Base-by-base conservation (phyloP, 2,113 vertebrate genomes). In the Nothobranchius kuhntae region DNA sequence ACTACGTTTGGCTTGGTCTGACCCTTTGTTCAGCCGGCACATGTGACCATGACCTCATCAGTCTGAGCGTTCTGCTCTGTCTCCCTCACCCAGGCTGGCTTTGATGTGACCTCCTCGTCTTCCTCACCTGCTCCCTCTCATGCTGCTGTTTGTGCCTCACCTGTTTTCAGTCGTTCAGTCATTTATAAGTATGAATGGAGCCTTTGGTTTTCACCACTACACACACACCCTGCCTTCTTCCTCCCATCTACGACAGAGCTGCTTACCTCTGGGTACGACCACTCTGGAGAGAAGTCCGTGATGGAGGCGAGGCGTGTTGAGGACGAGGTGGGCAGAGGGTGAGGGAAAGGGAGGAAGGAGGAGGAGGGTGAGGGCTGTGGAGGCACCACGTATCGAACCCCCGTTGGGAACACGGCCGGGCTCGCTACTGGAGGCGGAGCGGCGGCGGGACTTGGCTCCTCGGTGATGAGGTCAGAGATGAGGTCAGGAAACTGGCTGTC, bases 201-300 rank as follows among this genome's bases (percentile, higher is more conserved):
- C 21, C 21, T 21, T 21, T 21, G 30, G 30, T 3, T 30, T 30
- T 30, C 30, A 30, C 30, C 3, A 30, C 30, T 30, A 30, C 30
- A 30, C 30, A 30, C 30, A 30, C 30, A 30, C 21, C 21, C 21
- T 21, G 21, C 21, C 21, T 1, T 21, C 21, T 21, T 21, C 1
- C 21, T 21, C 21, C 21, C 21, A 21, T 21, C 21, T 30, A 30
- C 30, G 30, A 30, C 30, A 3, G 30, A 30, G 2, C 21, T 48
- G 61, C 44, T 80, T 80, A 96, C 95, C 95, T 96, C 95, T 0
- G 95, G 95, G 79, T 96, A 96, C 2, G 95, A 95, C 96, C 96
- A 97, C 80, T 96, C 95, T 0, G 96, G 95, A 1, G 95, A 96
- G 87, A 96, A 97, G 84, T 97, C 95, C 0, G 95, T 97, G 90